phyloP scores from a whole-genome alignment of 2,797 vertebrate genomes.

The Gobio occitaniae region DNA sequence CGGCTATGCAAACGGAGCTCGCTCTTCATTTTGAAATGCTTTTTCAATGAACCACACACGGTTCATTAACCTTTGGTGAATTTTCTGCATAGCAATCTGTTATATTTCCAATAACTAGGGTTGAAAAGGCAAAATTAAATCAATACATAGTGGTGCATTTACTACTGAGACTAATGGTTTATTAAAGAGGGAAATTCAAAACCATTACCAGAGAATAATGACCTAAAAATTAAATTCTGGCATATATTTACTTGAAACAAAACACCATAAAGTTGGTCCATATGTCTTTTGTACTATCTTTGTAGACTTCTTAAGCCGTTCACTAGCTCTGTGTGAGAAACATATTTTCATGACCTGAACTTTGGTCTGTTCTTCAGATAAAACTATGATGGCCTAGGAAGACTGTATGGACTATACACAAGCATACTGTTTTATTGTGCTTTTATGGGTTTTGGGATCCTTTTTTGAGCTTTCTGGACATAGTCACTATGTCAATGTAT shows the following conservation, averaged over 20 bases:
- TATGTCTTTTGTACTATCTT: background rate
- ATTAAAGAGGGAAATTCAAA: background rate
- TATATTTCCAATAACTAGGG: background rate
- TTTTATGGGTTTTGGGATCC: background rate
- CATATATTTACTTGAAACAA: background rate
- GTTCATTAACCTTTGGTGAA: conserved; percentile 21
- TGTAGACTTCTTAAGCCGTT: background rate
- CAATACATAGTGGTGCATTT: background rate
- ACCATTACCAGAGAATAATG: background rate
- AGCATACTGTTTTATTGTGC: background rate
- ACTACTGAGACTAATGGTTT: background rate
- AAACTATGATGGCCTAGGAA: background rate
- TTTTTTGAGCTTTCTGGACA: background rate
- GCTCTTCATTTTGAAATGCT: background rate
- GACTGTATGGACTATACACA: background rate
- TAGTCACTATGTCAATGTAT: background rate
- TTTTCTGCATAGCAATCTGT: background rate
- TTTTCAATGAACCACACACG: background rate
- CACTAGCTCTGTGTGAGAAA: background rate
- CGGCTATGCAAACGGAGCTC: background rate
- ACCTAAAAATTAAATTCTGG: background rate
- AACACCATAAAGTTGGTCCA: background rate
- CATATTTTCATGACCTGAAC: background rate
- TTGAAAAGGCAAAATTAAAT: background rate
- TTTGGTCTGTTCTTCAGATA: background rate